Conservation (phyloP, 2,113 vertebrate genomes). For the Talpa occidentalis region DNA sequence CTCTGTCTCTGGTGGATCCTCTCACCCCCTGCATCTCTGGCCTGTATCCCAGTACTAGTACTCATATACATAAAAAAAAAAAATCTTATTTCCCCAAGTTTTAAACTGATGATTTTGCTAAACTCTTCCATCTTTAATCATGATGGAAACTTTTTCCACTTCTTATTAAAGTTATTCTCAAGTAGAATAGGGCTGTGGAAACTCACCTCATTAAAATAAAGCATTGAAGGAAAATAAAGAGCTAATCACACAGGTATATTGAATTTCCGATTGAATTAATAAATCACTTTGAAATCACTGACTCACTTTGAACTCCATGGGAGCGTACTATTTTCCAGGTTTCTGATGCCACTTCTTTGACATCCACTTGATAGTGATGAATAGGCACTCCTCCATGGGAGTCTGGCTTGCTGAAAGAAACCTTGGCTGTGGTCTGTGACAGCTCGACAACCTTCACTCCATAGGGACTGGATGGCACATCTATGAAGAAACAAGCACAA, state of each 20-base stretch:
- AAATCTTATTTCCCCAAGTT: too few species aligned
- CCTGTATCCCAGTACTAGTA: too few species aligned
- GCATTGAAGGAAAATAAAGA: neutral
- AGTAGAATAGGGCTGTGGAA: neutral
- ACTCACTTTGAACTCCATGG: constrained; percentile 98
- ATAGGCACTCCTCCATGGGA: constrained; percentile 98
- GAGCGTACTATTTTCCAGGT: constrained; percentile 96
- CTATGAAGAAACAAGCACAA: constrained; percentile 82
- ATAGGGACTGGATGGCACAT: constrained; percentile 96
- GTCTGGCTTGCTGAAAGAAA: constrained; percentile 96
- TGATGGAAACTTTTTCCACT: neutral
- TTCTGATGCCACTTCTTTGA: constrained; percentile 93
- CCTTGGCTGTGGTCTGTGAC: constrained; percentile 94
- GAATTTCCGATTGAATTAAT: neutral
- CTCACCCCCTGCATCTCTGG: too few species aligned
- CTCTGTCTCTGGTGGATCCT: too few species aligned
- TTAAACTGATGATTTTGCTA: neutral
- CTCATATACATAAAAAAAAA: too few species aligned
- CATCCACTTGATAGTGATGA: constrained; percentile 96
- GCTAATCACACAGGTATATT: neutral
- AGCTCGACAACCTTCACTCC: constrained; percentile 93
- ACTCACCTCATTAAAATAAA: neutral
- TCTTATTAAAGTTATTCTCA: neutral
- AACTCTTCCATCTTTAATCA: neutral
- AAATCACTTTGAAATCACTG: neutral